Base-by-base conservation (phyloP, 2,113 vertebrate genomes). In the Ceyx melanurus region DNA sequence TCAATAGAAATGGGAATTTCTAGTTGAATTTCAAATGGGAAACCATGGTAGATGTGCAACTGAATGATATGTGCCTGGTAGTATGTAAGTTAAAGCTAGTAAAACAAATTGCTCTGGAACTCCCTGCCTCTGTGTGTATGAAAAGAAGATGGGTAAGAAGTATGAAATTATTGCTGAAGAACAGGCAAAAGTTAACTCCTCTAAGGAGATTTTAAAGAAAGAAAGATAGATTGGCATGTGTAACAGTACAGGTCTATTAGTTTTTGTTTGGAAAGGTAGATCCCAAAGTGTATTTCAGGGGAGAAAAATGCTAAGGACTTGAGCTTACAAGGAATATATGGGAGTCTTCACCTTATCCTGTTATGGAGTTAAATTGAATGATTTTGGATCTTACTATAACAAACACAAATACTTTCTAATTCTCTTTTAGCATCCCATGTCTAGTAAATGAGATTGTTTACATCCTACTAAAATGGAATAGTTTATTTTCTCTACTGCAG, bases 281-380 rank as follows among this genome's bases (percentile, higher is more conserved):
- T 45, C 31, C n/a, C 10, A 4, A 31, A 17, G 11, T 5, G 3
- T 51, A 10, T 57, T 60, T 21, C 33, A 78, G 35, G 31, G 46
- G 20, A 71, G 26, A 25, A 74, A 29, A 61, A 56, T 78, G 31
- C 9, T 28, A 15, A 26, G 18, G 45, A 18, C 42, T 67, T 25
- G 21, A 48, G n/a, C 4, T 46, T 35, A 13, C 3, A 26, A 51
- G 67, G 45, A 33, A 13, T 23, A 46, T 16, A 5, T 0, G 3
- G 4, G 15, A 53, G 7, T 74, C 28, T 71, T 3, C 3, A 16
- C 37, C 8, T 37, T 14, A 18, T 23, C 70, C n/a, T 58, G 1
- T 83, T 26, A 9, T 0, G 1, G 43, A n/a, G 12, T 43, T 29
- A 40, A 54, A 0, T 11, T 75, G 50, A 19, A 18, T 67, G 58